Conservation (phyloP, 30 jellyfish, hydroid and myxozoan genomes). For the Pseudorhiza aurosa region DNA sequence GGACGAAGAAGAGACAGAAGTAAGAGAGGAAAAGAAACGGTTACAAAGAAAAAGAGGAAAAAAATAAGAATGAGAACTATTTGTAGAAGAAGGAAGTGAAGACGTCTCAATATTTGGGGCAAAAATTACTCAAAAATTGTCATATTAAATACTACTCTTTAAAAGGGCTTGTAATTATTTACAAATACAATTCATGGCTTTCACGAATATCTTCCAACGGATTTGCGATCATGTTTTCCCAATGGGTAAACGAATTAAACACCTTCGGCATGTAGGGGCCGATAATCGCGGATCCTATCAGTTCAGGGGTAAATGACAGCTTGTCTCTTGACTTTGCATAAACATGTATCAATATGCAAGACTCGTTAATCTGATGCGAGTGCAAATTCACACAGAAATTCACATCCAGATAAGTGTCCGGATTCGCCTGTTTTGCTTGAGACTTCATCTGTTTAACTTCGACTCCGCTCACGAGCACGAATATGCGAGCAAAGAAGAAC, state of each 20-base stretch:
- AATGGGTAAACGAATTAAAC: constrained; percentile 63
- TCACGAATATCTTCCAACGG: constrained; percentile 80
- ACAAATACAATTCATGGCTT: constrained; percentile 62
- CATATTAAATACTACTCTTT: too few relatives aligned
- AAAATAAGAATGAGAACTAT: not conserved
- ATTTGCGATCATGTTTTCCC: constrained; percentile 85
- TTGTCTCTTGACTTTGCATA: constrained; percentile 61
- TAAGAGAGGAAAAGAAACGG: not conserved
- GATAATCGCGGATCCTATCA: constrained; percentile 83
- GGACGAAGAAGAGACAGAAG: not conserved
- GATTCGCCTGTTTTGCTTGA: constrained; percentile 63
- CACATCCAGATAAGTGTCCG: constrained; percentile 67
- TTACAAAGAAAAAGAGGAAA: not conserved
- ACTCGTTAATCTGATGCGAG: constrained; percentile 59
- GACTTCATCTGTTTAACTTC: constrained; percentile 69
- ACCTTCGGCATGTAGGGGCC: constrained; percentile 94
- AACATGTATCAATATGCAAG: constrained; percentile 46
- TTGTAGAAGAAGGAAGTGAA: not conserved
- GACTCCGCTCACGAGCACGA: constrained; percentile 61
- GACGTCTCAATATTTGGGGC: too few relatives aligned
- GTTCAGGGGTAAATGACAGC: constrained; percentile 53
- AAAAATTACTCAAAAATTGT: too few relatives aligned
- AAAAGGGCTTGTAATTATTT: too few relatives aligned
- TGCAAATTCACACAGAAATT: constrained; percentile 35
- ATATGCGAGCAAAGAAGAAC: constrained; percentile 61